phyloP scores from a whole-genome alignment of 1,140 invertebrate genomes.

The Camponotus vicinus region DNA sequence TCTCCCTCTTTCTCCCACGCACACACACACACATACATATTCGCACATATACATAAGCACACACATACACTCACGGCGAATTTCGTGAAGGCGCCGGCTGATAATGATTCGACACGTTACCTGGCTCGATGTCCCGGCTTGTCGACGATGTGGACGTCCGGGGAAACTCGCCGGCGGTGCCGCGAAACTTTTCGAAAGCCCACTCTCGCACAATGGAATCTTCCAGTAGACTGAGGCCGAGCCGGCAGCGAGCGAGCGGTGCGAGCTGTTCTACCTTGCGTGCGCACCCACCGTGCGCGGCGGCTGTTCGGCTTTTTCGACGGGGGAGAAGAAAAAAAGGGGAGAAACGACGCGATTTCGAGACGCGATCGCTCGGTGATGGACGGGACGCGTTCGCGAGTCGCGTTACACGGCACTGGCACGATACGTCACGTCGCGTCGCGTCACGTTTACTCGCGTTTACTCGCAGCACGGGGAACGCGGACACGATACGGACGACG shows the following conservation, averaged over 20 bases:
- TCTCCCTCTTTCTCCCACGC: conserved; percentile 45
- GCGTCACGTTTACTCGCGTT: neutral
- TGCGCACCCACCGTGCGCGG: conserved; percentile 78
- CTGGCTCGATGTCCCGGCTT: conserved; percentile 49
- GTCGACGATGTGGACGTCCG: conserved; percentile 57
- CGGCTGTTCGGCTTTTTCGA: conserved; percentile 42
- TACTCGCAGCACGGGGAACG: neutral
- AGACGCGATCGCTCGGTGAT: conserved; percentile 8
- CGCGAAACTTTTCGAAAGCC: conserved; percentile 81
- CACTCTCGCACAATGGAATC: conserved; percentile 85
- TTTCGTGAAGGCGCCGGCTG: conserved; percentile 34
- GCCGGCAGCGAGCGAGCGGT: conserved; percentile 78
- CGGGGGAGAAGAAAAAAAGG: conserved; percentile 5
- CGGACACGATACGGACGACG: conserved; percentile 44
- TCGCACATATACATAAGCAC: neutral
- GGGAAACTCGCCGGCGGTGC: conserved; percentile 70
- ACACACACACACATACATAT: neutral
- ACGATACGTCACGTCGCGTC: conserved; percentile 40
- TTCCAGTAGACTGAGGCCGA: conserved; percentile 84
- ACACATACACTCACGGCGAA: conserved; percentile 13
- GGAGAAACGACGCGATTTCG: neutral
- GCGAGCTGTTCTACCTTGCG: conserved; percentile 82
- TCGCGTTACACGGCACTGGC: conserved; percentile 8
- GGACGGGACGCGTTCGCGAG: neutral
- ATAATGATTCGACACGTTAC: conserved; percentile 19